Conservation (phyloP, 2,888 invertebrate species). For the Eucriotettix oculatus region DNA sequence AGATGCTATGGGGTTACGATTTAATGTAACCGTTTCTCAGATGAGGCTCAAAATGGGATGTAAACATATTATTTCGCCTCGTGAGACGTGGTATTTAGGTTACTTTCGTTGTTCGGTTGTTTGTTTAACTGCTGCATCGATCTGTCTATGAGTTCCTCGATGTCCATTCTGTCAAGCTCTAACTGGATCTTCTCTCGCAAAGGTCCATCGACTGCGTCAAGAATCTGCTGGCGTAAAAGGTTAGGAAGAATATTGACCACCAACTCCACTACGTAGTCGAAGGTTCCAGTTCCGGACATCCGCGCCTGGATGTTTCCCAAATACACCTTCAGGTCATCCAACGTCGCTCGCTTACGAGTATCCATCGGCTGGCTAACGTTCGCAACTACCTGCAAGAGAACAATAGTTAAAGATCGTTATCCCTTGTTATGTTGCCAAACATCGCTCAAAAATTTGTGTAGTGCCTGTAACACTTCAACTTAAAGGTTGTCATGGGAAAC, state of each 20-base stretch:
- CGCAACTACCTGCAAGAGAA: constrained; percentile 30
- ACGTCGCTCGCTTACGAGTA: constrained; percentile 49
- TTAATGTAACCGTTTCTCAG: too few species aligned
- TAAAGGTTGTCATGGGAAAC: too few species aligned
- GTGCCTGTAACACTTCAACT: too few species aligned
- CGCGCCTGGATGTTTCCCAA: constrained; percentile 62
- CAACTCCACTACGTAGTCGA: constrained; percentile 70
- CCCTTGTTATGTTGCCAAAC: too few species aligned
- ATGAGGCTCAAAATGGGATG: too few species aligned
- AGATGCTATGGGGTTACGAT: too few species aligned
- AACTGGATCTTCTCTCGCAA: constrained; percentile 50
- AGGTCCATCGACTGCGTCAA: constrained; percentile 69
- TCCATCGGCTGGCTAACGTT: constrained; percentile 61
- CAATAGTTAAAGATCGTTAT: too few species aligned
- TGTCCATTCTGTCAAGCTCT: constrained; percentile 53
- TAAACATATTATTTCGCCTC: too few species aligned
- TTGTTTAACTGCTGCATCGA: constrained; percentile 26
- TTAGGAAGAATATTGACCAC: constrained; percentile 69
- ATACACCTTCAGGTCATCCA: constrained; percentile 61
- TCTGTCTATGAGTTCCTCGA: constrained; percentile 53
- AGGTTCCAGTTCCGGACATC: constrained; percentile 70
- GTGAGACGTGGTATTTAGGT: too few species aligned
- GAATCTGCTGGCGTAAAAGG: constrained; percentile 69
- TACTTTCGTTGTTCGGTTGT: too few species aligned
- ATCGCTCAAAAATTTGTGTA: too few species aligned